phyloP scores from a whole-genome alignment of 2,113 vertebrate species.

The Amphilophus citrinellus region DNA sequence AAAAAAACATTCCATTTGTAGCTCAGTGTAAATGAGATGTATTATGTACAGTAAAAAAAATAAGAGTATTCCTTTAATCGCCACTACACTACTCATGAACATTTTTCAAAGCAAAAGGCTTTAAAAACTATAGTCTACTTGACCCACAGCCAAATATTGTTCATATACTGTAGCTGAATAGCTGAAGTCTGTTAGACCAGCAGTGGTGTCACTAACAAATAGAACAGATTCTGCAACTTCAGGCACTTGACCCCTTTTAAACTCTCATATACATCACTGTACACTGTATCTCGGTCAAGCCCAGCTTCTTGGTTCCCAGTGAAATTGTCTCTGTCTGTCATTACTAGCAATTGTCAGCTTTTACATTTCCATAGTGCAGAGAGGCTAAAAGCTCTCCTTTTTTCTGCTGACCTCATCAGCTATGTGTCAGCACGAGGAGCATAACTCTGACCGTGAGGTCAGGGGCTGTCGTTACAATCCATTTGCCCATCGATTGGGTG shows the following conservation, averaged over 20 bases:
- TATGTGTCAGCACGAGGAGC: constrained; percentile 52
- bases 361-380: constrained; percentile 54
- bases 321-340: constrained; percentile 56
- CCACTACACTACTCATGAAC: neutral
- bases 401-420: constrained; percentile 73
- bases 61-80: constrained; percentile 13
- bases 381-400: constrained; percentile 51
- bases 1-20: neutral
- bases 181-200: constrained; percentile 15
- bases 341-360: constrained; percentile 56
- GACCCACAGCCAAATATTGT: neutral
- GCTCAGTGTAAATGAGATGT: neutral
- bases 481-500: constrained; percentile 71
- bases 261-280: constrained; percentile 20
- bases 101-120: neutral
- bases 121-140: neutral
- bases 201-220: constrained; percentile 8
- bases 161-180: constrained; percentile 8
- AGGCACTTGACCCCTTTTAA: constrained; percentile 12
- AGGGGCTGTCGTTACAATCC: constrained; percentile 62
- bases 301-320: constrained; percentile 32
- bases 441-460: constrained; percentile 63
- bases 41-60: neutral
- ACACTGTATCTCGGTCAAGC: constrained; percentile 29
- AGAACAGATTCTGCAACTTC: constrained; percentile 29